Conservation (phyloP, 2,888 invertebrate species). For the Chymomyza procnemis region DNA sequence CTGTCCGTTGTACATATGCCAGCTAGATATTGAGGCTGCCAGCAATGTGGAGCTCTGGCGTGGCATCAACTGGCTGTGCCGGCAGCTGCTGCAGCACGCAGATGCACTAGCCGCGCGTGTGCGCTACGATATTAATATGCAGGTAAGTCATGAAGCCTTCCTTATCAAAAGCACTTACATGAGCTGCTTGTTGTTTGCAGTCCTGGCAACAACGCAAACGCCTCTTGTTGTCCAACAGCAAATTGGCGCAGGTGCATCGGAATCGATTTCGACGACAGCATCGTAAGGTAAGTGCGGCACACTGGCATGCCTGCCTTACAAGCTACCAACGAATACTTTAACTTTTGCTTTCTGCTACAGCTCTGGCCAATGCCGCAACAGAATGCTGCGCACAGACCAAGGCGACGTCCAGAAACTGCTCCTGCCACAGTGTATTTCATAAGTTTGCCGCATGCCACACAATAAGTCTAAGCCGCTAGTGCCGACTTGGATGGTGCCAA, state of each 20-base stretch:
- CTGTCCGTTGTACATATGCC: slow-evolving; percentile 58
- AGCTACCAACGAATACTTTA: no score
- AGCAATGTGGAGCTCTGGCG: slow-evolving; percentile 19
- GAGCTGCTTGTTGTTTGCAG: slow-evolving; percentile 27
- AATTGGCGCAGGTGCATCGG: slow-evolving; percentile 52
- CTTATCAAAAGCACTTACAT: background rate
- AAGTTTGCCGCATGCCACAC: slow-evolving; percentile 5
- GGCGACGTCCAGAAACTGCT: slow-evolving; percentile 62
- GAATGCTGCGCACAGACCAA: background rate
- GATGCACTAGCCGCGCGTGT: slow-evolving; percentile 53
- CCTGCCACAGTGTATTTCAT: slow-evolving; percentile 54
- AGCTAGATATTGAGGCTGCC: slow-evolving; percentile 27
- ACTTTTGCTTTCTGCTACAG: slow-evolving; percentile 24
- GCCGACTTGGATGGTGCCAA: background rate
- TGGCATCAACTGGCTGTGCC: slow-evolving; percentile 53
- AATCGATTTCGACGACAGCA: slow-evolving; percentile 56
- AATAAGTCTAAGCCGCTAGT: background rate
- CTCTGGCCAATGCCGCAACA: slow-evolving; percentile 46
- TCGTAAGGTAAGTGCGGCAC: slow-evolving; percentile 46
- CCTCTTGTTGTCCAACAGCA: slow-evolving; percentile 48
- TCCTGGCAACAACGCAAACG: slow-evolving; percentile 62
- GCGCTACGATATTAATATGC: slow-evolving; percentile 65
- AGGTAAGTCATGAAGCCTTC: slow-evolving; percentile 45
- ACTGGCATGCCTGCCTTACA: no score
- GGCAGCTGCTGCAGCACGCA: slow-evolving; percentile 47